phyloP scores from a whole-genome alignment of 1,140 invertebrate genomes.

The Potamilus streckersoni region DNA sequence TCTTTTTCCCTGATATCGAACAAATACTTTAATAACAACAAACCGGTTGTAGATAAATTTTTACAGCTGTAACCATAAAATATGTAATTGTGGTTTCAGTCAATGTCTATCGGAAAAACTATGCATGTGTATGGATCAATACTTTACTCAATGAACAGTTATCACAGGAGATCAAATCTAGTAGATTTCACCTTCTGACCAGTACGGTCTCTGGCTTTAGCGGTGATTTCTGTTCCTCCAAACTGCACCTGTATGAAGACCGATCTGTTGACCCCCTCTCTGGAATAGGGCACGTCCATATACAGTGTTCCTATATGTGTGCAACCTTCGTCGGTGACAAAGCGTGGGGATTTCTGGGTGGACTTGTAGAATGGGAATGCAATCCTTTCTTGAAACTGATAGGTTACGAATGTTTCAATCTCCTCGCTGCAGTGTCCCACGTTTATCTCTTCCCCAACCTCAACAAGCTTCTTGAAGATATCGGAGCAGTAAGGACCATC shows the following conservation, averaged over 20 bases:
- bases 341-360: neutral
- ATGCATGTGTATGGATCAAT: too few relatives aligned
- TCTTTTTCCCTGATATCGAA: too few relatives aligned
- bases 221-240: constrained; percentile 11
- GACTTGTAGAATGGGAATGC: constrained; percentile 28
- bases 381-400: constrained; percentile 4
- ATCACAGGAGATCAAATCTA: too few relatives aligned
- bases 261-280: neutral
- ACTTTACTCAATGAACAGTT: too few relatives aligned
- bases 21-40: too few relatives aligned
- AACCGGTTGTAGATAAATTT: too few relatives aligned
- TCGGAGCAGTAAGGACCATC: constrained; percentile 14
- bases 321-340: constrained; percentile 16
- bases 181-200: too few relatives aligned
- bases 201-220: constrained; percentile 14
- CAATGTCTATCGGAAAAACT: too few relatives aligned
- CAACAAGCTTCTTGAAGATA: constrained; percentile 13
- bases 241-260: constrained; percentile 19
- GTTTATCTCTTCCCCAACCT: constrained; percentile 4
- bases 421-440: constrained; percentile 3
- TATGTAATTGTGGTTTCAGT: too few relatives aligned
- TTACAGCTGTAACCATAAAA: too few relatives aligned
- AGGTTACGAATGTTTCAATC: constrained; percentile 17
- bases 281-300: neutral
- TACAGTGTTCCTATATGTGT: constrained; percentile 7